Evolutionary conservation across 2,113 vertebrate genomes (phyloP).

Genomic region (Blennius ocellaris): DNA sequence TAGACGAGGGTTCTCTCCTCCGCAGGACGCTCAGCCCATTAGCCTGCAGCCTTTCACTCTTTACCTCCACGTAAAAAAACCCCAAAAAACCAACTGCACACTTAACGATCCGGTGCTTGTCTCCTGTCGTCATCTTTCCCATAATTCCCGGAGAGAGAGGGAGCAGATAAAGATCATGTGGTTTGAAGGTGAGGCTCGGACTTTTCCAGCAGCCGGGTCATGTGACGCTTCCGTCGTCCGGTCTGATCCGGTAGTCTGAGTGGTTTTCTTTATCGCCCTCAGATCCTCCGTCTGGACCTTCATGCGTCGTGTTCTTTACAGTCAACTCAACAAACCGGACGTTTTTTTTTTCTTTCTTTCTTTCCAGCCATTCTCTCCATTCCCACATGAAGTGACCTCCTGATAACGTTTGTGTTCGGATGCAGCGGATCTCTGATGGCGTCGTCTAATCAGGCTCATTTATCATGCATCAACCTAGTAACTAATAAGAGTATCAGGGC

Average conservation of each 20-base stretch:
- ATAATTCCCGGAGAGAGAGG: constrained; percentile 35
- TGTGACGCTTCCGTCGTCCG: constrained; percentile 41
- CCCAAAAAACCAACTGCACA: not conserved
- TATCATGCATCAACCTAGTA: not conserved
- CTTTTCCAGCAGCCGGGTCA: constrained; percentile 58
- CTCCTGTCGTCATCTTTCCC: constrained; percentile 3
- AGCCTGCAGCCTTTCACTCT: constrained; percentile 34
- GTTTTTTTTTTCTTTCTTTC: not conserved
- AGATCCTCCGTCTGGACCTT: constrained; percentile 42
- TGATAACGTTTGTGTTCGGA: constrained; percentile 23
- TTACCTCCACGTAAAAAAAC: constrained; percentile 9
- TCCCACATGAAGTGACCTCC: constrained; percentile 42
- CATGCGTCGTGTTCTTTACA: constrained; percentile 25
- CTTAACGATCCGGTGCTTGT: not conserved
- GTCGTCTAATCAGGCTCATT: not conserved
- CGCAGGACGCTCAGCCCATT: constrained; percentile 21
- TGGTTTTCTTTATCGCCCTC: constrained; percentile 61
- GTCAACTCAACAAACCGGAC: not conserved
- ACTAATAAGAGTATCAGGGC: no score
- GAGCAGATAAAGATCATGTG: constrained; percentile 50
- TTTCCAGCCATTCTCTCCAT: not conserved
- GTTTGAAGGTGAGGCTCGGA: constrained; percentile 58
- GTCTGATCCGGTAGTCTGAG: constrained; percentile 55
- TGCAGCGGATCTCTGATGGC: constrained; percentile 27
- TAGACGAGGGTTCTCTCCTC: not conserved